Percentiles rank a stretch among this genome's conserved stretches.
These are phyloP conservation scores for Drosophila miranda DNA, from an alignment of 1,140 invertebrate species.

Conservation along the genomic window DNA sequence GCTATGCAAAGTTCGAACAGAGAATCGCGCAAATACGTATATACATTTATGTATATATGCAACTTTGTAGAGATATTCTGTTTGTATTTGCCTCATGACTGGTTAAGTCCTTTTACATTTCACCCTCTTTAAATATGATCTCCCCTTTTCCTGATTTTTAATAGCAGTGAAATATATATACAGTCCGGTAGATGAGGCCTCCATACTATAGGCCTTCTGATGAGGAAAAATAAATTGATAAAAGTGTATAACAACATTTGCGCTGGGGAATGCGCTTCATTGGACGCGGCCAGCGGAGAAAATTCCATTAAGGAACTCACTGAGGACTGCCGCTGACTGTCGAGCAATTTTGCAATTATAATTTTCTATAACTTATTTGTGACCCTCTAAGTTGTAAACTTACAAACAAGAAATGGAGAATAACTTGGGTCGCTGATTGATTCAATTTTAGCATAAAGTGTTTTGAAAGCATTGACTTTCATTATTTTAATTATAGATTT, in stretches of 20 bases:
- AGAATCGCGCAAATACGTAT: not conserved
- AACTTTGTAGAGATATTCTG: not conserved
- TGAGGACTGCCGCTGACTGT: constrained; percentile 3
- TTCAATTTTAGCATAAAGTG: no score
- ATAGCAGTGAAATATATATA: constrained; percentile 13
- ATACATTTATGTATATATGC: no score
- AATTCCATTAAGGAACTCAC: constrained; percentile 37
- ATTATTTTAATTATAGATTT: no score
- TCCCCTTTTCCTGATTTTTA: constrained; percentile 26
- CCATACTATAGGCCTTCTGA: constrained; percentile 12
- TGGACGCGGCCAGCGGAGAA: not conserved
- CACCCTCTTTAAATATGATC: constrained; percentile 13
- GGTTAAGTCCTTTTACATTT: constrained; percentile 15
- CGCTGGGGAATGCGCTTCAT: constrained; percentile 11
- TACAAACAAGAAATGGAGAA: constrained; percentile 11
- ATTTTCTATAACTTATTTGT: constrained; percentile 45
- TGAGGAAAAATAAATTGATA: constrained; percentile 18
- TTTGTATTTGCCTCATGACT: constrained; percentile 28
- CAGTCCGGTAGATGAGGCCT: constrained; percentile 3
- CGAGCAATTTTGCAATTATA: constrained; percentile 48
- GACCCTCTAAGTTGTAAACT: constrained; percentile 51
- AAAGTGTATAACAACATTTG: constrained; percentile 4
- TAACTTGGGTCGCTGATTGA: no score
- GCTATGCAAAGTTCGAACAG: constrained; percentile 16
- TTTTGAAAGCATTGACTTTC: no score